phyloP scores from a whole-genome alignment of 2,113 vertebrate species.

The Pleuronectes platessa region DNA sequence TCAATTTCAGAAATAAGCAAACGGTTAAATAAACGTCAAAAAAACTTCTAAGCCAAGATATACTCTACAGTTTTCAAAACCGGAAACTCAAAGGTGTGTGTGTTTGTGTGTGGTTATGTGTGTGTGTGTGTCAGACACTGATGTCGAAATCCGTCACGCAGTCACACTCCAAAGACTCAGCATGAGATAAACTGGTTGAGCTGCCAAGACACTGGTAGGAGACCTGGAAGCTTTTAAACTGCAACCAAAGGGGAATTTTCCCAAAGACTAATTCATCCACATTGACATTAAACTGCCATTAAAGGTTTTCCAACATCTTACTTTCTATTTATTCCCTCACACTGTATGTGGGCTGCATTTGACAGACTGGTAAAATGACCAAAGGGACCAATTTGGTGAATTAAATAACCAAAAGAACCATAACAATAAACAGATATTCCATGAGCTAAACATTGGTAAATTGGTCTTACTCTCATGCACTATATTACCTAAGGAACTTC shows the following conservation, averaged over 20 bases:
- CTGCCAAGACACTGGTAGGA: conserved; percentile 65
- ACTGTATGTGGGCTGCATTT: conserved; percentile 31
- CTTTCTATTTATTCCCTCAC: conserved; percentile 56
- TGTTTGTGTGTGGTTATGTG: neutral
- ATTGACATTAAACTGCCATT: conserved; percentile 53
- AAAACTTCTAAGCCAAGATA: neutral
- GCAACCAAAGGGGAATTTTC: conserved; percentile 73
- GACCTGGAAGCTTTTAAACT: conserved; percentile 64
- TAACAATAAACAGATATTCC: conserved; percentile 16
- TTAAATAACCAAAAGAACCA: conserved; percentile 34
- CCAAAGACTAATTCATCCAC: conserved; percentile 55
- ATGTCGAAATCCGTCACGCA: conserved; percentile 53
- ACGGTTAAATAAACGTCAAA: too few relatives aligned
- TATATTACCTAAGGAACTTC: neutral
- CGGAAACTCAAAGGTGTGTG: neutral
- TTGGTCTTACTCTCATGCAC: neutral
- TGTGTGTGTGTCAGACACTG: conserved; percentile 8
- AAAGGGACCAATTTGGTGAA: conserved; percentile 39
- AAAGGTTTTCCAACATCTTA: conserved; percentile 51
- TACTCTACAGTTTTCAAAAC: neutral
- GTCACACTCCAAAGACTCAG: conserved; percentile 46
- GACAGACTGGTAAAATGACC: conserved; percentile 48
- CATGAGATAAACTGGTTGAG: conserved; percentile 53
- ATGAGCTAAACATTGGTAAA: neutral
- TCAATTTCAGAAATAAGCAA: too few relatives aligned